These are phyloP conservation scores for Parnassius apollo DNA, from an alignment of 2,888 invertebrate species.

Conservation along the genomic window DNA sequence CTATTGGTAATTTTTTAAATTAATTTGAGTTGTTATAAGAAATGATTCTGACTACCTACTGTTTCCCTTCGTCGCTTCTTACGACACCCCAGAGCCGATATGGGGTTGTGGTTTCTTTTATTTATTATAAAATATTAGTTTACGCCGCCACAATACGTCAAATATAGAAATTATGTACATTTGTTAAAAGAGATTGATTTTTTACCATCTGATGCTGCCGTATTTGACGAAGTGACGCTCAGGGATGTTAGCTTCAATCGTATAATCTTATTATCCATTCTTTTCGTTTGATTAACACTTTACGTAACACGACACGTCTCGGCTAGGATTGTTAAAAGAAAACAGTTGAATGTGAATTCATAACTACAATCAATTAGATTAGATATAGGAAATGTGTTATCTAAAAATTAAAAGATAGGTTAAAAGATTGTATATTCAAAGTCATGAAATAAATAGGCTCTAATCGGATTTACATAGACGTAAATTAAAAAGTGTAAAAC, in stretches of 20 bases:
- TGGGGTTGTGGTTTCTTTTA: too few species aligned
- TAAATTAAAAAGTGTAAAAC: too few species aligned
- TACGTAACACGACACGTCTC: conserved; percentile 41
- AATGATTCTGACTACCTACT: too few species aligned
- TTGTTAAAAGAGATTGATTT: conserved; percentile 8
- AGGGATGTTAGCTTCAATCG: conserved; percentile 42
- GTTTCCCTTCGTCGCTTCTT: too few species aligned
- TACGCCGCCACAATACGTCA: too few species aligned
- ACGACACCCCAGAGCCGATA: too few species aligned
- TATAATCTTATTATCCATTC: conserved; percentile 56
- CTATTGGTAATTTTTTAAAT: too few species aligned
- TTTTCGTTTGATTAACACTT: conserved; percentile 30
- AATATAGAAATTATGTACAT: neutral
- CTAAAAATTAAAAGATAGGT: conserved; percentile 38
- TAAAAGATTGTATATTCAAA: conserved; percentile 8
- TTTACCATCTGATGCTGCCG: conserved; percentile 59
- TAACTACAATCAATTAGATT: conserved; percentile 47
- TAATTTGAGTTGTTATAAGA: too few species aligned
- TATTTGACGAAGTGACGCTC: conserved; percentile 46
- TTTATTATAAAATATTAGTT: too few species aligned
- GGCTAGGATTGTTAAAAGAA: conserved; percentile 42
- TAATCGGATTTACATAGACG: too few species aligned
- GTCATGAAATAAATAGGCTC: too few species aligned
- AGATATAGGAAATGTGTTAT: conserved; percentile 53
- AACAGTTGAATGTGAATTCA: conserved; percentile 49